Percentiles rank a stretch among this genome's conserved stretches.
Evolutionary conservation across 1,140 invertebrate species (phyloP).

Genomic region (Steinernema feltiae): DNA sequence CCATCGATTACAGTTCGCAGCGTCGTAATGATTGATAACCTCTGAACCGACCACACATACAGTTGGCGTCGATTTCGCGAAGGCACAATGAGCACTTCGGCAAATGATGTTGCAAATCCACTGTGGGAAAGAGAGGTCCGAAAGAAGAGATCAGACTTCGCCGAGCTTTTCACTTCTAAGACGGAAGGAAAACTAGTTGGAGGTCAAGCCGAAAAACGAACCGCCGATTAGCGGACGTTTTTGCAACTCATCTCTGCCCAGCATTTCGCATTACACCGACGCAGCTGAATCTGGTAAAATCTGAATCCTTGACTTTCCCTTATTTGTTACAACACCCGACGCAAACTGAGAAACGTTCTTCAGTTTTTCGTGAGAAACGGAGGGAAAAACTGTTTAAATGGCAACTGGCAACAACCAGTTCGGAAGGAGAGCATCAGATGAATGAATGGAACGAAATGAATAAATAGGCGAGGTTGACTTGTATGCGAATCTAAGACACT

Average conservation of each 20-base stretch:
- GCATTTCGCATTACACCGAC: background rate
- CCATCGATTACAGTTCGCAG: no score
- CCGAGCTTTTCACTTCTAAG: background rate
- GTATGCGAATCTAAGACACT: background rate
- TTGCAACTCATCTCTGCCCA: background rate
- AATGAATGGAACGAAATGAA: background rate
- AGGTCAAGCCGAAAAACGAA: background rate
- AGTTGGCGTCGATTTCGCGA: no score
- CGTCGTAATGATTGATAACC: no score
- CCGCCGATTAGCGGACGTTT: background rate
- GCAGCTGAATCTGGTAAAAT: background rate
- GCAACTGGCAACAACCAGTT: constrained; percentile 10
- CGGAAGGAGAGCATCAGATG: background rate
- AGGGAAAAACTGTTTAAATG: background rate
- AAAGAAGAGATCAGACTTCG: no score
- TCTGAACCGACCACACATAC: no score
- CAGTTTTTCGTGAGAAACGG: constrained; percentile 9
- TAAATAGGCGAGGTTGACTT: background rate
- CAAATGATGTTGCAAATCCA: no score
- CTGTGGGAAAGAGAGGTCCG: no score
- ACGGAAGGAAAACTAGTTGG: background rate
- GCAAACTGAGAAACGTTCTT: background rate
- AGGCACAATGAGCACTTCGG: no score
- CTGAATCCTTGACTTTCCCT: background rate
- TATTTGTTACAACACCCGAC: background rate